Percentiles rank a stretch among this genome's conserved stretches.
Evolutionary conservation across 2,797 vertebrate species (phyloP).

Genomic region (Hydrophis major): DNA sequence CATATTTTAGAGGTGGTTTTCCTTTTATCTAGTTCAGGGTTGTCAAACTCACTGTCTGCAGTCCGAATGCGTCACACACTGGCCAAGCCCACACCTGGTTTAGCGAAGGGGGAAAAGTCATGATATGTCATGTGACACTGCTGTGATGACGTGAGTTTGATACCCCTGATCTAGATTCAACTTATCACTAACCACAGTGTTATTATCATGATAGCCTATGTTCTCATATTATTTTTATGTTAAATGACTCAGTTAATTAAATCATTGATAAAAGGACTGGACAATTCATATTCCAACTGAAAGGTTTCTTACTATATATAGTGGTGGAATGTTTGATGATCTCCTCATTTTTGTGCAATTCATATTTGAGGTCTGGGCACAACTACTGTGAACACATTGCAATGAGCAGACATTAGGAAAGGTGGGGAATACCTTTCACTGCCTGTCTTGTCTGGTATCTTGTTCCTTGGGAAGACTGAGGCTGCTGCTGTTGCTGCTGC

Average conservation of each 20-base stretch:
- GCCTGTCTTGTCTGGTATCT: constrained; percentile 97
- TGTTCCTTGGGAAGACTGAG: constrained; percentile 88
- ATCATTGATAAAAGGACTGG: background rate
- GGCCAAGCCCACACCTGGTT: background rate
- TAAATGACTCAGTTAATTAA: background rate
- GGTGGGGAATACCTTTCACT: constrained; percentile 84
- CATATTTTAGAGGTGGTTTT: background rate
- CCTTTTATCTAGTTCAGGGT: background rate
- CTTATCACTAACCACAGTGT: background rate
- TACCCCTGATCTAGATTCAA: background rate
- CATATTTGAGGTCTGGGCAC: constrained; percentile 33
- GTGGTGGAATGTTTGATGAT: background rate
- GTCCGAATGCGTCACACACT: fast-evolving
- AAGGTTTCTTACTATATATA: constrained; percentile 36
- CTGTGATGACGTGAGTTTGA: background rate
- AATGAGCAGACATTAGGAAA: constrained; percentile 44
- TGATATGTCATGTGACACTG: fast-evolving
- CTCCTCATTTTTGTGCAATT: constrained; percentile 42
- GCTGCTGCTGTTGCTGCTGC: constrained; percentile 64
- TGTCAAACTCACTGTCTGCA: background rate
- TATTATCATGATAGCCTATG: background rate
- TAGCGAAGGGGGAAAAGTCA: background rate
- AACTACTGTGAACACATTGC: constrained; percentile 33
- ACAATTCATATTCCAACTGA: constrained; percentile 14
- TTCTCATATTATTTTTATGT: background rate